Base-by-base conservation (phyloP, 2,797 vertebrate genomes). In the Crocodylus rhombifer region DNA sequence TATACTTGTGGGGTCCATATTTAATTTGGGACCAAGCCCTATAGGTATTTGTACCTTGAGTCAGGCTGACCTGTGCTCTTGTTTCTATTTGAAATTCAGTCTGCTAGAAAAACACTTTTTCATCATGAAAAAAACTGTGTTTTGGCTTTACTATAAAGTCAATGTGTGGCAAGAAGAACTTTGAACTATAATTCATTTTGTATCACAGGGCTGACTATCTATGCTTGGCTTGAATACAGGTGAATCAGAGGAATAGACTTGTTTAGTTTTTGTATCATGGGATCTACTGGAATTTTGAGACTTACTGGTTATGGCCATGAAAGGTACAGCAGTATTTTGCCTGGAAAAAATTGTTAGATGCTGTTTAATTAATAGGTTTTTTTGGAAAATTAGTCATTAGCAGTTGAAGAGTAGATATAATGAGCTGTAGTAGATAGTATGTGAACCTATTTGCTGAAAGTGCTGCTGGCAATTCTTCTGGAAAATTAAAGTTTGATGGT, bases 401-500 rank as follows among this genome's bases (percentile, higher is more conserved):
- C 76, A 25, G 57, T 56, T 26, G 60, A 77, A 65, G 77, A 91
- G 60, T 77, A 28, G 36, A 18, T 51, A 14, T 69, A 77, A 91
- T 77, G 21, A 1, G 89, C 61, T 11, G 61, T 42, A n/a, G 62
- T 75, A 64, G 86, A 65, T 0, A 5, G 20, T 33, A 80, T n/a
- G 76, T 51, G 28, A 30, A 57, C 30, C 69, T 26, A 1, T 77
- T 7, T 2, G 36, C 79, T 92, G 83, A 69, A 83, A 92, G 74
- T 33, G 20, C n/a, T 69, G 26, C 78, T 14, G 51, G 77, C 36
- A 26, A 77, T 4, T 82, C 42, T 9, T 80, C 56, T 57, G 23
- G 79, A 33, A 88, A 97, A 91, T 77, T 74, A 51, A 88, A 67
- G 60, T 71, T 79, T 56, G 80, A 36, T 86, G 62, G 56, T 76